Evolutionary conservation across 2,113 vertebrate species (phyloP).

Genomic region (Monarcha castaneiventris): DNA sequence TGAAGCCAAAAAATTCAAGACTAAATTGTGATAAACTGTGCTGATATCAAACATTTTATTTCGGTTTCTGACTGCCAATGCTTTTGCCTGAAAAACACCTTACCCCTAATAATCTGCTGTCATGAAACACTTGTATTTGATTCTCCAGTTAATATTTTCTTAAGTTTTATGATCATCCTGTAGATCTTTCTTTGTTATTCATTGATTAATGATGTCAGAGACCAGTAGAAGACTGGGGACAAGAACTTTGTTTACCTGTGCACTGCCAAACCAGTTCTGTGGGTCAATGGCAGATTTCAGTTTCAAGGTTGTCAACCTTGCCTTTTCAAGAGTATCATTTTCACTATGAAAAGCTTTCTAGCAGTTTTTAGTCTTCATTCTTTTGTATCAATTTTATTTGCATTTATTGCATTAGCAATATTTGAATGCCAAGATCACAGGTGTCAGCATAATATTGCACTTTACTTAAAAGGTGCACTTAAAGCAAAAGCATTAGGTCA

Average conservation of each 20-base stretch:
- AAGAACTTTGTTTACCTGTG: neutral
- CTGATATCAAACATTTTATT: neutral
- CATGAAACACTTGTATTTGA: neutral
- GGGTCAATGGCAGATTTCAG: neutral
- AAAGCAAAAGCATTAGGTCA: neutral
- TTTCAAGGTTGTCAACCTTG: neutral
- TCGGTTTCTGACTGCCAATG: neutral
- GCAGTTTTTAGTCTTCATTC: neutral
- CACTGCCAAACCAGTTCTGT: neutral
- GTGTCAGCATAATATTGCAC: neutral
- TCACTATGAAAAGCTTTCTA: neutral
- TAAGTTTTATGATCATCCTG: neutral
- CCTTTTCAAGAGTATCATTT: neutral
- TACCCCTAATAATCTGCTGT: neutral
- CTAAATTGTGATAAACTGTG: neutral
- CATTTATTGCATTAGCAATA: neutral
- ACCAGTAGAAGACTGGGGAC: neutral
- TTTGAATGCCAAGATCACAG: neutral
- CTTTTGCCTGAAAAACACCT: neutral
- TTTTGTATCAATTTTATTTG: neutral
- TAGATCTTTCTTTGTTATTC: neutral
- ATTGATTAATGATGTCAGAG: neutral
- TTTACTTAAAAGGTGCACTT: neutral
- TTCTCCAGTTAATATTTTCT: neutral
- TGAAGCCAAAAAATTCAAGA: neutral